Base-by-base conservation (phyloP, 2,113 vertebrate species). In the Misgurnus mizolepis region DNA sequence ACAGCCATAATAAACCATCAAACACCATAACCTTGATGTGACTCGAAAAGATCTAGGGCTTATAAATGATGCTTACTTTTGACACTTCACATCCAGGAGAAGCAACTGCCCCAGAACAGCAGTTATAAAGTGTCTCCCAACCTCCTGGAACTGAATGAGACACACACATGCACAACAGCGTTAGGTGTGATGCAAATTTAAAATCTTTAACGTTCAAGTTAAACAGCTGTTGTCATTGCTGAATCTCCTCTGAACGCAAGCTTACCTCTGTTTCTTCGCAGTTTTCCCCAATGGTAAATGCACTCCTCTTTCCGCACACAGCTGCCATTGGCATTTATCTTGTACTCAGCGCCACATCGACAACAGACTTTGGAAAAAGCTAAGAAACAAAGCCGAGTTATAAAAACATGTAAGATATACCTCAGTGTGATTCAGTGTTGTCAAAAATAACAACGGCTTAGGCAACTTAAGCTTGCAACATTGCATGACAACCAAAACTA, bases 71-170 rank as follows among this genome's bases (percentile, higher is more conserved):
- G 76, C 49, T 76, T 93, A 98, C 97, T 93, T 96, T 96, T 34
- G 93, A 80, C 4, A 93, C 93, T 87, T 97, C 95, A 84, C 97
- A 99, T 39, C 97, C 97, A 4, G 90, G 84, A 66, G 93, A 91
- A 4, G 95, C 97, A 11, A 98, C 93, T 0, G 94, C 91, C 15
- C 94, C 95, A 0, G 95, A 93, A 82, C 97, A 99, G 90, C 97
- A 99, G 86, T 72, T 96, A 87, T 98, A 99, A 77, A 92, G 95
- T 0, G 95, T 98, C 87, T 99, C 97, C 96, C 96, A 99, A 82
- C 95, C 96, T 68, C 97, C 97, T 0, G 94, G 90, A 69, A 92
- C 95, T 96, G 85, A 9, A 0, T 70, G 84, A 68, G 0, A 53
- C n/a, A 78, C 15, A 66, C 14, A 53, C 2, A 41, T 71, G 14